phyloP scores from a whole-genome alignment of 2,113 vertebrate genomes.

The Prunella himalayana region DNA sequence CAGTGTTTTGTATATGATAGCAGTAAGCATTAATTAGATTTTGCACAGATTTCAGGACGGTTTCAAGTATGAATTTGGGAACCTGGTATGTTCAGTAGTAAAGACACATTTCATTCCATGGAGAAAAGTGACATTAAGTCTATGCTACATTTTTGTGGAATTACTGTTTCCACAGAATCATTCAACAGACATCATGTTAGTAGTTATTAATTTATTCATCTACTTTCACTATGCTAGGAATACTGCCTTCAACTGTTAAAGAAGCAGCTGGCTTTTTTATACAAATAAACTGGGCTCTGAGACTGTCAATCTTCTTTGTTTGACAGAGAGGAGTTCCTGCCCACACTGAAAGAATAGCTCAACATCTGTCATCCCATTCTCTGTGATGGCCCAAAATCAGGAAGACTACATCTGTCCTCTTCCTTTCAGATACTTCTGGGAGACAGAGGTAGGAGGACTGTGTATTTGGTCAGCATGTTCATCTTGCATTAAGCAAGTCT shows the following conservation, averaged over 20 bases:
- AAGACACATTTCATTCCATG: not conserved
- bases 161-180: conserved; percentile 31
- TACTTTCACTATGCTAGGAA: conserved; percentile 43
- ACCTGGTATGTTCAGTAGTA: not conserved
- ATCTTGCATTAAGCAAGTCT: conserved; percentile 50
- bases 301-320: conserved; percentile 77
- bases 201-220: conserved; percentile 57
- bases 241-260: conserved; percentile 58
- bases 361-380: conserved; percentile 82
- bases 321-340: conserved; percentile 69
- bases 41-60: not conserved
- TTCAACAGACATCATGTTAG: conserved; percentile 36
- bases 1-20: not conserved
- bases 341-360: conserved; percentile 69
- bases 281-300: conserved; percentile 71
- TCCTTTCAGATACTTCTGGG: conserved; percentile 72
- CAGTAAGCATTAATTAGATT: not conserved
- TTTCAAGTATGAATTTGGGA: not conserved
- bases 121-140: not conserved
- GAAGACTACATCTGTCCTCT: conserved; percentile 75
- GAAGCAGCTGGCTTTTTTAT: conserved; percentile 76
- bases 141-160: not conserved
- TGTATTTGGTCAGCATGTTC: conserved; percentile 56
- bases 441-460: conserved; percentile 56
- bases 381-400: conserved; percentile 68